A percentile compares a stretch with the other conserved stretches of the same genome.
Evolutionary conservation across 2,888 invertebrate species (phyloP).

Genomic region (Parochlus steinenii): DNA sequence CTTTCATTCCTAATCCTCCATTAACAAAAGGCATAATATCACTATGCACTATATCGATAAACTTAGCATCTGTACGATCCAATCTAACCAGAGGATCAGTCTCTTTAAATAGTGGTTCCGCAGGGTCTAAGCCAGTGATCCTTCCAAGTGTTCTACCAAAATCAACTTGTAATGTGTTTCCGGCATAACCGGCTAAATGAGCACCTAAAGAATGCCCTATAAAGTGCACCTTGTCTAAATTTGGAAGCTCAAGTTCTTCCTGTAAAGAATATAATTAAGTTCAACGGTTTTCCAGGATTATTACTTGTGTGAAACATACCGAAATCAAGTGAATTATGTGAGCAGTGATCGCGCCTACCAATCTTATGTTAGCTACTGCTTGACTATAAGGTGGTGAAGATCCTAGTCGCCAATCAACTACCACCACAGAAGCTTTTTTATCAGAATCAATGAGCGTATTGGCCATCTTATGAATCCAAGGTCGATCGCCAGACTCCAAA

Average conservation of each 20-base stretch:
- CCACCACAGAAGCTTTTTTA: conserved; percentile 53
- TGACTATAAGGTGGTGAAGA: conserved; percentile 80
- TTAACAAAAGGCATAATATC: conserved; percentile 64
- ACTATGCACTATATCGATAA: conserved; percentile 81
- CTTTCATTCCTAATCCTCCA: conserved; percentile 63
- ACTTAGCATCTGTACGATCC: conserved; percentile 71
- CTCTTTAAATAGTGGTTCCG: conserved; percentile 77
- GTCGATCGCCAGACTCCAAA: conserved; percentile 61
- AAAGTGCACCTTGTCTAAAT: conserved; percentile 54
- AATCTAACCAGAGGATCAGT: conserved; percentile 65
- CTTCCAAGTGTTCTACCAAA: conserved; percentile 55
- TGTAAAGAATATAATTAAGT: conserved; percentile 21
- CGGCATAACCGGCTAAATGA: conserved; percentile 72
- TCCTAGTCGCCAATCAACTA: conserved; percentile 75
- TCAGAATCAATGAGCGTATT: conserved; percentile 46
- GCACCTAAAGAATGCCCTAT: conserved; percentile 80
- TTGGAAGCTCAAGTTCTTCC: conserved; percentile 35
- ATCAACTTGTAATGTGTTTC: conserved; percentile 50
- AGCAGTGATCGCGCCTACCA: conserved; percentile 71
- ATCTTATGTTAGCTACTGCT: conserved; percentile 77
- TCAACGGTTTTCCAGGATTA: not conserved
- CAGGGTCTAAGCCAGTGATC: conserved; percentile 81
- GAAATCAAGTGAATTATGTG: conserved; percentile 43
- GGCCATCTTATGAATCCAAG: conserved; percentile 61
- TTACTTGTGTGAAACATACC: conserved; percentile 26